These are phyloP conservation scores for Daubentonia madagascariensis DNA, from an alignment of 2,113 vertebrate species.

Conservation along the genomic window DNA sequence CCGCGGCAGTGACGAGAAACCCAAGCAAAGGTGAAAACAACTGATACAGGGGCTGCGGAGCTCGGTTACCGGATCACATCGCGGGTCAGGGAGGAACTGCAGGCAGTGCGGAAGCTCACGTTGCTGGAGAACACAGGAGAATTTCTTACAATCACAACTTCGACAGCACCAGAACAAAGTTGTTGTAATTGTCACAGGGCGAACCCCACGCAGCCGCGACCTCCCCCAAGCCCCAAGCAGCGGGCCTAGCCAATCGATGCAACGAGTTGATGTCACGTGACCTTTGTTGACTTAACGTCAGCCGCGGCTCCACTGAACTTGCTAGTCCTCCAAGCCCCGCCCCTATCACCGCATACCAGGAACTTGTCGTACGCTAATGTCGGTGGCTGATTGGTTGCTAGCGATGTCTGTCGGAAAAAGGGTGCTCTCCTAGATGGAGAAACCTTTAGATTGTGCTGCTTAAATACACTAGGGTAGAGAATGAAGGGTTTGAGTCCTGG, in stretches of 20 bases:
- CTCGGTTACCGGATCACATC: neutral
- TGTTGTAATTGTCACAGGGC: conserved; percentile 91
- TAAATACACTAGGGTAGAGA: neutral
- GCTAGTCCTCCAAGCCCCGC: neutral
- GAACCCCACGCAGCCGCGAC: conserved; percentile 85
- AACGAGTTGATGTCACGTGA: conserved; percentile 81
- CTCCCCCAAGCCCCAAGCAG: conserved; percentile 76
- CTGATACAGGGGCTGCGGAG: neutral
- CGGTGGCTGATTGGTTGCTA: accelerated
- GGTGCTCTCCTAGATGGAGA: neutral
- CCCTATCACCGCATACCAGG: accelerated
- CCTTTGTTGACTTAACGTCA: conserved; percentile 84
- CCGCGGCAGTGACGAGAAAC: neutral
- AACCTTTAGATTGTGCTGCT: neutral
- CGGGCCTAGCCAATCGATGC: conserved; percentile 80
- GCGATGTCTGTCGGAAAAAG: neutral
- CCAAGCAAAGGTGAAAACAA: neutral
- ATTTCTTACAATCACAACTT: conserved; percentile 86
- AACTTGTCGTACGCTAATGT: neutral
- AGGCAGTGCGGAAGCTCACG: conserved; percentile 4
- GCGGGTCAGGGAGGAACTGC: neutral
- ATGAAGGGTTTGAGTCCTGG: accelerated
- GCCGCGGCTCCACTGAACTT: conserved; percentile 33
- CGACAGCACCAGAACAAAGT: conserved; percentile 88
- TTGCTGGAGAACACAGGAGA: conserved; percentile 33